Evolutionary conservation across 2,113 vertebrate species (phyloP), one percentile per base, ranked within the genome.

Genomic region (Ranitomeya variabilis): DNA sequence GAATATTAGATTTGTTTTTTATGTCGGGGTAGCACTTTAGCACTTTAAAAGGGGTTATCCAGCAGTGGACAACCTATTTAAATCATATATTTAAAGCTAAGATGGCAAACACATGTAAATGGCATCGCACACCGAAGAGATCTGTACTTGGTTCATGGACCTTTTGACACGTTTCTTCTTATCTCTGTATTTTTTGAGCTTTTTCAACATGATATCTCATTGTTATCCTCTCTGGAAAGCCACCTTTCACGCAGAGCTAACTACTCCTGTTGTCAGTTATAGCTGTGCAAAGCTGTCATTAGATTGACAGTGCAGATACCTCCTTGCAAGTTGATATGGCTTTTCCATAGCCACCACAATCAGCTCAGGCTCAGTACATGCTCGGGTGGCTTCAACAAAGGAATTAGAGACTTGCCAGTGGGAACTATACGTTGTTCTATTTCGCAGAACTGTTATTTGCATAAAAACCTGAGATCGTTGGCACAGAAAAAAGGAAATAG

Each of bases 251-350:
- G 55, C 79, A 74, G 80, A 60, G 37, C 23, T 74, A 83, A 88
- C 66, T 88, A 82, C 55, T 52, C 69, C 45, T 74, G 26, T 64
- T 88, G 86, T 88, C 86, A 83, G 57, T 83, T 71, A 88, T 26
- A 83, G 23, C 7, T 76, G 79, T 82, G 31, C 67, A 88, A 88
- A 88, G 79, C 86, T 83, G 55, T 88, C 86, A 82, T 88, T 88
- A 88, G 80, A 74, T 88, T 88, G 66, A 88, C 67, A 88, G 37
- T n/a, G 9, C 54, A 16, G 37, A 73, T 26, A 26, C 15, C 12
- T 74, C 26, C 67, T 74, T 21, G 21, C 7, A 23, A 23, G 60
- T 55, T 37, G 85, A 37, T 62, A 52, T 67, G 10, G 7, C 76
- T 80, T 66, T 59, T 76, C 52, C 57, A 62, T 83, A 76, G 80